Evolutionary conservation across 1,140 invertebrate species (phyloP), one percentile per base, ranked within the genome.

Genomic region (Aphis gossypii): DNA sequence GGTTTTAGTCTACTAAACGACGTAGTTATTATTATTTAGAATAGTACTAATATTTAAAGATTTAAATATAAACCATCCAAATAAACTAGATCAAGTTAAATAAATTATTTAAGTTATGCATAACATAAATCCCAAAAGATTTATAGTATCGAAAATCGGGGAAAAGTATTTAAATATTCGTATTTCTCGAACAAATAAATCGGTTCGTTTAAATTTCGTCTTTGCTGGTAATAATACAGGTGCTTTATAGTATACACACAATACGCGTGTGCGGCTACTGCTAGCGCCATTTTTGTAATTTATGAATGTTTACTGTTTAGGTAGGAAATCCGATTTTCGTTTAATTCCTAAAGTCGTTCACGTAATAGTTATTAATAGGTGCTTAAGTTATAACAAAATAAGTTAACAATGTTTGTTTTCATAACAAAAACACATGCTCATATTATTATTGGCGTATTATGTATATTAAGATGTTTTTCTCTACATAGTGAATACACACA

Each of bases 321-420:
- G 35, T 88, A n/a, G 87, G 46, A 46, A n/a, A 35, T 88, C 48
- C 48, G 51, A 56, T 89, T 88, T 51, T 41, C 88, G 35, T 89
- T 41, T 89, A 89, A 89, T 89, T 89, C 18, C 48, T n/a, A 38
- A 38, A 89, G n/a, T 38, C 46, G n/a, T 89, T 30, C 30, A 48
- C 18, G 46, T n/a, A 88, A 20, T 51, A 38, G 14, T 87, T 51
- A 18, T 48, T 48, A 41, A n/a, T n/a, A 89, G 9, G n/a, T 18
- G 11, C 35, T 54, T 54, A 89, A 89, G 11, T 44, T 35, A 51
- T 7, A 87, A 87, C 30, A 18, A 46, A 88, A 88, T 44, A 20
- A n/a, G 25, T 46, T 88, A 89, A 54, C 35, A 21, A 38, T 89
- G 35, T 89, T 89, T 41, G 25, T 89, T 56, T 56, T 38, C 21